A percentile compares a stretch with the other conserved stretches of the same genome.
Conservation (phyloP, 2,888 invertebrate species). For the Plemyria rubiginata region DNA sequence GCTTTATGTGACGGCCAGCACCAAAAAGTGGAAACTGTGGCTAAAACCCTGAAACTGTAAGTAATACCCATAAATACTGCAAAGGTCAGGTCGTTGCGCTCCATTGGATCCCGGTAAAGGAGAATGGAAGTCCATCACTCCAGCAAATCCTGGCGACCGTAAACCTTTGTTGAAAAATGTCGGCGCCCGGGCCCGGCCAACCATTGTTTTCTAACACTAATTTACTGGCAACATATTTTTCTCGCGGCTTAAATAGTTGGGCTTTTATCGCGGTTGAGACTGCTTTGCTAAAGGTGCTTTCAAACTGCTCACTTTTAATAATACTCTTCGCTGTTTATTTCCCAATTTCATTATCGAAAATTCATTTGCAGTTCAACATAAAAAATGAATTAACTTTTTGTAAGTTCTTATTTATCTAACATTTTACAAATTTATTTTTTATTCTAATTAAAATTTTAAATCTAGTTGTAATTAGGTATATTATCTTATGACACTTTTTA, state of each 20-base stretch:
- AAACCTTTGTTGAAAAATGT: conserved; percentile 52
- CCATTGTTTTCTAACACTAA: conserved; percentile 60
- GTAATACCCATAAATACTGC: conserved; percentile 31
- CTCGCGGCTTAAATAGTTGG: conserved; percentile 50
- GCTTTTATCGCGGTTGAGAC: conserved; percentile 20
- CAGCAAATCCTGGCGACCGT: conserved; percentile 43
- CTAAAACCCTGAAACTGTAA: conserved; percentile 24
- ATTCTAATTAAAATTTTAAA: no score
- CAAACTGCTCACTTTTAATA: neutral
- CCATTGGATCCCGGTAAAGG: conserved; percentile 30
- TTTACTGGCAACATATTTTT: conserved; percentile 59
- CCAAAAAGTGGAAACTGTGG: conserved; percentile 20
- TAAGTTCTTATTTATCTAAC: no score
- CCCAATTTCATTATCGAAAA: no score
- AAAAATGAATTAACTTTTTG: no score
- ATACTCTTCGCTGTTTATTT: no score
- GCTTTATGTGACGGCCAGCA: conserved; percentile 3
- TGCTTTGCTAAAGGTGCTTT: conserved; percentile 6
- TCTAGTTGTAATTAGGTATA: no score
- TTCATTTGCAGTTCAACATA: no score
- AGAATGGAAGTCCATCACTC: conserved; percentile 33
- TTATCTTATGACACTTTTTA: no score
- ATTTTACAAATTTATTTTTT: no score
- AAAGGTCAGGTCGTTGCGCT: conserved; percentile 34
- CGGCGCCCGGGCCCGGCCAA: conserved; percentile 43